Evolutionary conservation across 2,888 invertebrate species (phyloP), one percentile per base, ranked within the genome.

Genomic region (Drepana falcataria): DNA sequence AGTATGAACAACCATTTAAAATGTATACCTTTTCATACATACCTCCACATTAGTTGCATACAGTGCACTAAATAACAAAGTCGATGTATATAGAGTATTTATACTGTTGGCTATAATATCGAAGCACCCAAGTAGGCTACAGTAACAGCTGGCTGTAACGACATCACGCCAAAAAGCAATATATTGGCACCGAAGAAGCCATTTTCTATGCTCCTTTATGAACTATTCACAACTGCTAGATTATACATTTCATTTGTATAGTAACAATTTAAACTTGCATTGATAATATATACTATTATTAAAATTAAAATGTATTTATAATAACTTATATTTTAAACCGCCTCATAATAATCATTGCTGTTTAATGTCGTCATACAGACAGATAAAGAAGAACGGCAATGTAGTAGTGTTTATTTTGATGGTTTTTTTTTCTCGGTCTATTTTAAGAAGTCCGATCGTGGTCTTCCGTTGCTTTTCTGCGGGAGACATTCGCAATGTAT

Each of bases 161-260:
- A 90, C 83, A 73, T 83, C 89, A 90, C 88, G 88, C 87, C 83
- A 87, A 81, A 77, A 83, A 83, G 85, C 87, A 83, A 90, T 90
- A 90, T 89, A 87, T 88, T 79, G 88, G 81, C 73, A 77, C 71
- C 71, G 77, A 85, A 88, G 85, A 87, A 79, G 83, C 83, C 81
- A 81, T 86, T 81, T 83, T 78, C 78, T 69, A 74, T 77, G 74
- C 71, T 73, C 67, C 68, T 69, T 65, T 64, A 71, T 63, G 68
- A 51, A 40, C 37, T 47, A 51, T 52, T 44, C 41, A 35, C 34
- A 54, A 40, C 35, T 37, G 35, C 35, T 53, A 44, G 2, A 7
- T 44, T 44, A 9, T 9, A 44, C 9, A 9, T 9, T 9, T 9
- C 9, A 9, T 3, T 7, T 44, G 9, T 3, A 1, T 9, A 9